Evolutionary conservation across 2,113 vertebrate genomes (phyloP), one percentile per base, ranked within the genome.

Genomic region (Scalopus aquaticus): DNA sequence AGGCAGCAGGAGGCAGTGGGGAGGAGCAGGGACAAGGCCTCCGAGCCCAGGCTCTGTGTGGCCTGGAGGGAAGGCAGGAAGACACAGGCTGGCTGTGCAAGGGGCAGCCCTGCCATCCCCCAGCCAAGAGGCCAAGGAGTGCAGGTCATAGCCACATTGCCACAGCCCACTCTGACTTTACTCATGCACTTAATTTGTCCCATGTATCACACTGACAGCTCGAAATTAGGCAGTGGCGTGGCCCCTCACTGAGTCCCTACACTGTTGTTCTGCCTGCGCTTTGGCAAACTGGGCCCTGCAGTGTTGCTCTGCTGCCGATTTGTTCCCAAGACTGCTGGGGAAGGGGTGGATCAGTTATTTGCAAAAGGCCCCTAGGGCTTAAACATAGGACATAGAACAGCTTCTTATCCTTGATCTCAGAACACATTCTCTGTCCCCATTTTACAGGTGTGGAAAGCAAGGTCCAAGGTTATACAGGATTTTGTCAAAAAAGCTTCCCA

Each of bases 371-470:
- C 26, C 49, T 72, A 56, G 69, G 90, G 44, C 28, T 35, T 88
- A 69, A 69, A 42, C 85, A 54, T 81, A 67, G 92, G 51, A 92
- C 80, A 35, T 60, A 77, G 44, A 76, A 60, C 51, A 58, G 15
- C n/a, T 78, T 46, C 67, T n/a, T 42, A 4, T 67, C 26, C 46
- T 30, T 69, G 42, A 51, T 42, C 42, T 76, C 86, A 60, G 78
- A 58, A 51, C 30, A 70, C 64, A 35, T 35, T 62, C 76, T 51
- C 49, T 19, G 37, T 5, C 69, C 42, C 77, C 78, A 69, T 65
- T 93, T 78, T 44, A 64, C 30, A 91, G 81, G 72, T 58, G 24
- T 39, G 16, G 60, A 88, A 85, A 72, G 72, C 17, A 32, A 95
- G 83, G 87, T 37, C 42, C 62, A 46, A 17, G 56, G 60, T 73